Conservation (phyloP, 2,797 vertebrate genomes). For the Melanotaenia maccullochi region DNA sequence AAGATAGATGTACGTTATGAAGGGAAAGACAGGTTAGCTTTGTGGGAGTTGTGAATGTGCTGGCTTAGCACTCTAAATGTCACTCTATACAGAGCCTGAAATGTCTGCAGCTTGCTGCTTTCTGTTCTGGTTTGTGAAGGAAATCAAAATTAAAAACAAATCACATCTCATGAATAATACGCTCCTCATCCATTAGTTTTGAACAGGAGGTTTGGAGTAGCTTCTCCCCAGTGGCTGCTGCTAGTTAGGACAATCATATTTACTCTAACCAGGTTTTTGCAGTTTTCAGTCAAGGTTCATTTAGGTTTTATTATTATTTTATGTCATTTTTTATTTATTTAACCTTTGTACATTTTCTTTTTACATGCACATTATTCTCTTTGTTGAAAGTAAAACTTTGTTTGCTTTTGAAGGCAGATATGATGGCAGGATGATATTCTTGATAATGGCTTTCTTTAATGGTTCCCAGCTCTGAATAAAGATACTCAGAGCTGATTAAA, state of each 20-base stretch:
- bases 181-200: conserved; percentile 1
- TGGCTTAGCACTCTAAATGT: background rate
- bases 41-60: background rate
- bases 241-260: background rate
- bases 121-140: background rate
- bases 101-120: too few species aligned
- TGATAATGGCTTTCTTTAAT: too few species aligned
- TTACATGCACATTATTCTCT: too few species aligned
- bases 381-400: too few species aligned
- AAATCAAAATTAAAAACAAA: background rate
- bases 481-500: too few species aligned
- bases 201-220: background rate
- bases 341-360: too few species aligned
- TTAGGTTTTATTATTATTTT: too few species aligned
- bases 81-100: background rate
- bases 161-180: background rate
- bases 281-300: too few species aligned
- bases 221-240: background rate
- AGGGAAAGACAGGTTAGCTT: background rate
- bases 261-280: background rate
- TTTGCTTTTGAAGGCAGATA: too few species aligned
- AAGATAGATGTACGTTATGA: background rate
- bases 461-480: too few species aligned
- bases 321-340: too few species aligned
- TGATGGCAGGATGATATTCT: too few species aligned